These are phyloP conservation scores for Montipora sp. DNA, from an alignment of 64 coral and sea anemone species.

Conservation along the genomic window DNA sequence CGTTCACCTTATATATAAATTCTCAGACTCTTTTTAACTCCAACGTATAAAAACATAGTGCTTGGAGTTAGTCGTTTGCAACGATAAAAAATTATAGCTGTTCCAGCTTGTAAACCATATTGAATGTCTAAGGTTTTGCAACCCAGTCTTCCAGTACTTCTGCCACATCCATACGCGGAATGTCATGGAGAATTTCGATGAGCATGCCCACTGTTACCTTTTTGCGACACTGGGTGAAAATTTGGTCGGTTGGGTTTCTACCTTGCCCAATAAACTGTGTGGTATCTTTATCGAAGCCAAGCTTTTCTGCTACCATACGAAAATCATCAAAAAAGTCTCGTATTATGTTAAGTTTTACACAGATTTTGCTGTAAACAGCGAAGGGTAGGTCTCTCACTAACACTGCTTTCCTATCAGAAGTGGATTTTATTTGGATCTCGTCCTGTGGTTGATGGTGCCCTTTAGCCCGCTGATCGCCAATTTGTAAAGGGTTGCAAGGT, in stretches of 20 bases:
- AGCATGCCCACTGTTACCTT: not conserved
- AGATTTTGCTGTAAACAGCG: slow-evolving; percentile 27
- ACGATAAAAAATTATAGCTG: not conserved
- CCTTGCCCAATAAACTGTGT: not conserved
- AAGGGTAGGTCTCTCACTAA: not conserved
- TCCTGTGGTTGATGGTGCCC: not conserved
- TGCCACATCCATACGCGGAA: slow-evolving; percentile 14
- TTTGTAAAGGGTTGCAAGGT: not conserved
- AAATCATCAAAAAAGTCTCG: slow-evolving; percentile 35
- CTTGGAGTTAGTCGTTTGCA: not conserved
- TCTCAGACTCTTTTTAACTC: too few species aligned
- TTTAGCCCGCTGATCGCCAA: not conserved
- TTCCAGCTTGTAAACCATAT: too few species aligned
- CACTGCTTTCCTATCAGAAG: not conserved
- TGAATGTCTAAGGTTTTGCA: not conserved
- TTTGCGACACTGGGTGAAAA: not conserved
- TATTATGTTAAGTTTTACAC: slow-evolving; percentile 14
- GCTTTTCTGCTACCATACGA: slow-evolving; percentile 37
- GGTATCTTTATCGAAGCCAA: slow-evolving; percentile 22
- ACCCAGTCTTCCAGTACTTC: slow-evolving; percentile 16
- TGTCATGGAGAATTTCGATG: not conserved
- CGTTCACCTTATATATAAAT: too few species aligned
- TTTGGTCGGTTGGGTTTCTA: not conserved
- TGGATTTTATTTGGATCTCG: not conserved
- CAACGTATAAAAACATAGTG: too few species aligned